These are phyloP conservation scores for Hydropsyche tenuis DNA, from an alignment of 1,140 invertebrate genomes.

Conservation along the genomic window DNA sequence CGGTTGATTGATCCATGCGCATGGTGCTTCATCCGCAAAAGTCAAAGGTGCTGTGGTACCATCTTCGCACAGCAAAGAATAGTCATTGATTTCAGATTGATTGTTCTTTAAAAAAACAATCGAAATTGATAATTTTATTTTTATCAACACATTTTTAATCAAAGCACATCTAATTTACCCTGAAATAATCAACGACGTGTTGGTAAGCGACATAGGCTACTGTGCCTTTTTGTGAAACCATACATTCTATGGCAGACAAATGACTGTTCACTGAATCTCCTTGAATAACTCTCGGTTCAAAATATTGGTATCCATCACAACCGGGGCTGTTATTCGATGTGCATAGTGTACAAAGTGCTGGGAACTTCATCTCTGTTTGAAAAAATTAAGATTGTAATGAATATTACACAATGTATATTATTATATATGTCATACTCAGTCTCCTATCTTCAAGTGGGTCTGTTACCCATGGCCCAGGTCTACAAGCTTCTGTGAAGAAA, in stretches of 20 bases:
- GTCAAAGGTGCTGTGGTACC: conserved; percentile 62
- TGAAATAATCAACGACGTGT: conserved; percentile 62
- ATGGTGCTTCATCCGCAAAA: conserved; percentile 55
- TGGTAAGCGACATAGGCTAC: conserved; percentile 71
- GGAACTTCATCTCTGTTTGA: conserved; percentile 52
- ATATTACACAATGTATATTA: background rate
- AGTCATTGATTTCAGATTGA: conserved; percentile 36
- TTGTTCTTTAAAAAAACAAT: background rate
- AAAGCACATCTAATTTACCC: conserved; percentile 52
- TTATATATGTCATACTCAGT: conserved; percentile 63
- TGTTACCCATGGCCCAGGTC: conserved; percentile 70
- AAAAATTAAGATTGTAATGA: conserved; percentile 4
- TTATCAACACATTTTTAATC: background rate
- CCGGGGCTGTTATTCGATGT: conserved; percentile 51
- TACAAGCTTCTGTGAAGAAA: conserved; percentile 69
- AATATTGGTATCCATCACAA: conserved; percentile 51
- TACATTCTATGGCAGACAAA: conserved; percentile 71
- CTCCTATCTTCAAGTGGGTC: conserved; percentile 61
- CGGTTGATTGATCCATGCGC: conserved; percentile 67
- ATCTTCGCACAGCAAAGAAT: conserved; percentile 69
- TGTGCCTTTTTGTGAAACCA: conserved; percentile 62
- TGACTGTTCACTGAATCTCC: conserved; percentile 61
- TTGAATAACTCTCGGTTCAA: conserved; percentile 44
- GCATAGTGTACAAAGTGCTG: conserved; percentile 56
- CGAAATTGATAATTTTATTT: too few relatives aligned